Percentiles rank a stretch among this genome's conserved stretches.
Evolutionary conservation across 35 echinoderm and acorn worm genomes (phyloP).

Genomic region (Anneissia japonica): DNA sequence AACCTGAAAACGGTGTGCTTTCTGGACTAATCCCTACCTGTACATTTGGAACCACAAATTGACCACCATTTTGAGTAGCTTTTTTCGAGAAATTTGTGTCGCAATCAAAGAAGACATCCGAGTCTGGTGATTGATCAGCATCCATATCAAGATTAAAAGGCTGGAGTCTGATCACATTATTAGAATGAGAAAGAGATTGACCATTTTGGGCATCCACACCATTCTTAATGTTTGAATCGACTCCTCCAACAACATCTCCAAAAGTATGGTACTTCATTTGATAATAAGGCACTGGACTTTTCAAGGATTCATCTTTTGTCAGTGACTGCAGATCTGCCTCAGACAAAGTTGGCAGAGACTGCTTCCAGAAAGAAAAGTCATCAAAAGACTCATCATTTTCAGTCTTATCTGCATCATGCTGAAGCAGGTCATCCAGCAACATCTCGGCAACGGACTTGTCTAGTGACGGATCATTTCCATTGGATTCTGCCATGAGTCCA

Average conservation of each 20-base stretch:
- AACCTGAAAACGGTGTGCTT: not conserved
- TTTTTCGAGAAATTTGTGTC: not conserved
- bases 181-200: too few relatives aligned
- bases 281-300: not conserved
- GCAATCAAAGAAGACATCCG: not conserved
- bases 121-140: not conserved
- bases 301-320: not conserved
- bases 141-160: too few relatives aligned
- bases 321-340: not conserved
- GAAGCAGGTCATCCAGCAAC: not conserved
- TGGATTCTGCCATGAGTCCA: not conserved
- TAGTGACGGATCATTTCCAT: not conserved
- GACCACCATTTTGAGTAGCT: not conserved
- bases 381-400: not conserved
- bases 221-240: not conserved
- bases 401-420: not conserved
- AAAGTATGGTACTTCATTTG: not conserved
- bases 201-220: too few relatives aligned
- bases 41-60: not conserved
- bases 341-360: not conserved
- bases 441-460: not conserved
- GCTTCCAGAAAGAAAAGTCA: not conserved
- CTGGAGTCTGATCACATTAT: too few relatives aligned
- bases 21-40: not conserved
- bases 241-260: not conserved